Percentiles rank a stretch among this genome's conserved stretches.
These are phyloP conservation scores for Rhimphoctona megacephalus DNA, from an alignment of 2,888 invertebrate genomes.

Conservation along the genomic window DNA sequence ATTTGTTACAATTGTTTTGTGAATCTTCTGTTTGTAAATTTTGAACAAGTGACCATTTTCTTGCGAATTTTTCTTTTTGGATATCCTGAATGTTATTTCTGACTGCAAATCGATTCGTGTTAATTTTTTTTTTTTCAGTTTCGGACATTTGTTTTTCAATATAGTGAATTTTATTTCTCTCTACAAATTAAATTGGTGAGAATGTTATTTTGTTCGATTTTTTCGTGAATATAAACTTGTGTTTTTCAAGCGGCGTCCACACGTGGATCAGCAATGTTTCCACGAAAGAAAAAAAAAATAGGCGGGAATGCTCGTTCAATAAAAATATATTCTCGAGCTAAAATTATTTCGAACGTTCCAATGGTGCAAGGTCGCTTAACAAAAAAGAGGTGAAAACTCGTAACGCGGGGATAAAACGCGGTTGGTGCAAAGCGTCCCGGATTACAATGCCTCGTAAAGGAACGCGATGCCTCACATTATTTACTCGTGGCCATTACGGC, in stretches of 20 bases:
- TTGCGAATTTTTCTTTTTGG: not conserved
- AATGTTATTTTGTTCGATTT: not conserved
- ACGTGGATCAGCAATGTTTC: not conserved
- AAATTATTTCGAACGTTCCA: conserved; percentile 2
- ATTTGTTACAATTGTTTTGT: not conserved
- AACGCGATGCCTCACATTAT: not conserved
- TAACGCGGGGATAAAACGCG: conserved; percentile 15
- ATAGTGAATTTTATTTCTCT: not conserved
- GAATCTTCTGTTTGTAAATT: not conserved
- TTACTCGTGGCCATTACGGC: conserved; percentile 72
- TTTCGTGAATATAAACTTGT: not conserved
- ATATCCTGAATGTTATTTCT: not conserved
- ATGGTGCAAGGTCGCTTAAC: conserved; percentile 11
- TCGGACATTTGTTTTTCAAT: not conserved
- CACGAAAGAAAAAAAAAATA: not conserved
- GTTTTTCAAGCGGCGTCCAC: not conserved
- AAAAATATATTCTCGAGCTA: conserved; percentile 26
- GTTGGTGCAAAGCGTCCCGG: not conserved
- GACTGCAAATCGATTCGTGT: not conserved
- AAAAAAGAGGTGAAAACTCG: not conserved
- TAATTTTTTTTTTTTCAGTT: too few relatives aligned
- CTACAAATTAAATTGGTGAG: too few relatives aligned
- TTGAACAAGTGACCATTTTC: not conserved
- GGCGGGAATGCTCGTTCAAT: conserved; percentile 13
- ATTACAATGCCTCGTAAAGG: not conserved